Evolutionary conservation across 1,140 invertebrate genomes (phyloP), one percentile per base, ranked within the genome.

Genomic region (silkworm (Bombyx mori)): DNA sequence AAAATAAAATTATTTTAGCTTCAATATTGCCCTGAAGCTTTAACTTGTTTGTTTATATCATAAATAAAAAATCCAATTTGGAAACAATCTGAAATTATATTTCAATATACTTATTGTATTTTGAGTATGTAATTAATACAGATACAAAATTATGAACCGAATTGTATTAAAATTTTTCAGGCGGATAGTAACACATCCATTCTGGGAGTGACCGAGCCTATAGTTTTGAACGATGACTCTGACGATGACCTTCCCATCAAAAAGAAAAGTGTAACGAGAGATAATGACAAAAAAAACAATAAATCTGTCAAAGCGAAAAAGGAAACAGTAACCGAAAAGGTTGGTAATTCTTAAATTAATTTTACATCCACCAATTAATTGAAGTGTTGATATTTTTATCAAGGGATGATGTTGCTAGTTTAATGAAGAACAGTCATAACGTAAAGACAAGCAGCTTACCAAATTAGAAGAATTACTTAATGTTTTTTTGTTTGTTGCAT

Each of bases 171-270:
- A 35, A 35, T 3, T 35, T 35, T 35, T 35, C 26, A 35, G 26
- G 4, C 26, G 4, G 26, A 35, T 35, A 76, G 71, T 0, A 77
- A 86, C 63, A 35, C 22, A 8, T 86, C 82, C 46, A 88, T 86
- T 8, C 66, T 86, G 1, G 86, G 83, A 1, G 72, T 86, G 0
- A 82, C 82, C 1, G 85, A 79, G 35, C 78, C 81, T 1, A 65
- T 86, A 0, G 83, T 70, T 22, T 26, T 67, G 0, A 70, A 73
- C n/a, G 65, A 79, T 3, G 72, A 73, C 45, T 74, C 73, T 0
- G 74, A 79, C 6, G 53, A 43, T 8, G 76, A 85, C 52, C 63
- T 75, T 3, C 58, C 73, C 3, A 52, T 56, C 0, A 69, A 61
- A 8, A 53, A 53, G 0, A 67, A 60, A 42, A 65, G 52, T 0